Evolutionary conservation across 2,797 vertebrate species (phyloP).

Genomic region (Bovichtus diacanthus): DNA sequence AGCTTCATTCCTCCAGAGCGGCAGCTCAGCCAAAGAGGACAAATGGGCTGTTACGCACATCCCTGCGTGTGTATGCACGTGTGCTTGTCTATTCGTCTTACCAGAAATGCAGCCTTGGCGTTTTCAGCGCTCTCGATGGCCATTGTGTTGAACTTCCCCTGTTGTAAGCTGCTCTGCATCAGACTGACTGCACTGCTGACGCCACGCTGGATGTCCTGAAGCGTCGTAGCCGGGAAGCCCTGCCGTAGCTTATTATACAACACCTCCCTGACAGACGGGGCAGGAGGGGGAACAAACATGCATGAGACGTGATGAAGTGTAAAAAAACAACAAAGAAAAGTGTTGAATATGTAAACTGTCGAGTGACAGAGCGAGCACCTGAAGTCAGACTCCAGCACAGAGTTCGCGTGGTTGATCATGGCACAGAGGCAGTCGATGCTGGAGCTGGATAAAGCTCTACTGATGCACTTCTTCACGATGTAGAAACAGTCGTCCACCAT

Average conservation of each 20-base stretch:
- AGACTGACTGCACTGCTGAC: slow-evolving; percentile 97
- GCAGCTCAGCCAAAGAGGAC: too few relatives aligned
- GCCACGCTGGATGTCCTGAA: slow-evolving; percentile 97
- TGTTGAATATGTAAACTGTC: not conserved
- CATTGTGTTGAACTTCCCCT: slow-evolving; percentile 97
- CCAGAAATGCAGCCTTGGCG: slow-evolving; percentile 96
- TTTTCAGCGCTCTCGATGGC: slow-evolving; percentile 96
- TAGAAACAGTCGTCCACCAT: slow-evolving; percentile 99
- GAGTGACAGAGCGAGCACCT: slow-evolving; percentile 81
- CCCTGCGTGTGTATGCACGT: not conserved
- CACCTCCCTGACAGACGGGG: slow-evolving; percentile 87
- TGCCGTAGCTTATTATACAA: slow-evolving; percentile 93
- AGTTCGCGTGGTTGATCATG: slow-evolving; percentile 99
- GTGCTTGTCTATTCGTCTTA: slow-evolving; percentile 65
- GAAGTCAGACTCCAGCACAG: slow-evolving; percentile 95
- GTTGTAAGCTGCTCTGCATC: slow-evolving; percentile 98
- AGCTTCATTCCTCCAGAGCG: too few relatives aligned
- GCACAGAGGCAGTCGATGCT: slow-evolving; percentile 98
- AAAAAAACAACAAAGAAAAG: not conserved
- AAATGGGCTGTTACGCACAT: too few relatives aligned
- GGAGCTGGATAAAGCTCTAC: slow-evolving; percentile 95
- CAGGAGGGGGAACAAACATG: not conserved
- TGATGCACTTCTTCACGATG: slow-evolving; percentile 99
- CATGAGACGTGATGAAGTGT: not conserved
- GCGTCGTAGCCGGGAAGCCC: slow-evolving; percentile 95